These are phyloP conservation scores for Phylloscopus collybita DNA, from an alignment of 2,797 vertebrate species.

Conservation along the genomic window DNA sequence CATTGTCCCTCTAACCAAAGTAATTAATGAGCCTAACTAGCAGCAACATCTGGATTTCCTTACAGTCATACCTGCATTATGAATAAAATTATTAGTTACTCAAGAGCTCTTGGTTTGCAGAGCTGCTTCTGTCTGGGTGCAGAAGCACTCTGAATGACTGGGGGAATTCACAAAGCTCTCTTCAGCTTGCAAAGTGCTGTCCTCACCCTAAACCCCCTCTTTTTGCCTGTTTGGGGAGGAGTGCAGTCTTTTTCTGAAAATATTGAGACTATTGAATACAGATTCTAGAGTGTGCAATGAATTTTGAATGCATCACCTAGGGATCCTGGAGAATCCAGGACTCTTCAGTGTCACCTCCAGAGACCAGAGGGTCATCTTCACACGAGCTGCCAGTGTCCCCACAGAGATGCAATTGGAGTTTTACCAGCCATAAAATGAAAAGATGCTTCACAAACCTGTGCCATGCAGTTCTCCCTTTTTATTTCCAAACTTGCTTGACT, in stretches of 20 bases:
- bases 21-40: not conserved
- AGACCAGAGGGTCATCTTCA: not conserved
- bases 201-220: not conserved
- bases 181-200: not conserved
- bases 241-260: not conserved
- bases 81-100: not conserved
- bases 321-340: not conserved
- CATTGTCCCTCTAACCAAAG: not conserved
- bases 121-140: not conserved
- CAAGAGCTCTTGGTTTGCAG: not conserved
- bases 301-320: not conserved
- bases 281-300: not conserved
- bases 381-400: not conserved
- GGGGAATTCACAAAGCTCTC: not conserved
- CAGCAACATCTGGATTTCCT: not conserved
- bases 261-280: not conserved
- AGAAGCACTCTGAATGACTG: not conserved
- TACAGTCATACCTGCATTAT: not conserved
- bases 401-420: not conserved
- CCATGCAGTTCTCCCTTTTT: not conserved
- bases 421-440: not conserved
- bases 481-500: slow-evolving; percentile 27
- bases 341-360: not conserved
- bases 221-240: not conserved
- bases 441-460: not conserved